Evolutionary conservation across 2,888 invertebrate genomes (phyloP).

Genomic region (Slavum lentiscoides): DNA sequence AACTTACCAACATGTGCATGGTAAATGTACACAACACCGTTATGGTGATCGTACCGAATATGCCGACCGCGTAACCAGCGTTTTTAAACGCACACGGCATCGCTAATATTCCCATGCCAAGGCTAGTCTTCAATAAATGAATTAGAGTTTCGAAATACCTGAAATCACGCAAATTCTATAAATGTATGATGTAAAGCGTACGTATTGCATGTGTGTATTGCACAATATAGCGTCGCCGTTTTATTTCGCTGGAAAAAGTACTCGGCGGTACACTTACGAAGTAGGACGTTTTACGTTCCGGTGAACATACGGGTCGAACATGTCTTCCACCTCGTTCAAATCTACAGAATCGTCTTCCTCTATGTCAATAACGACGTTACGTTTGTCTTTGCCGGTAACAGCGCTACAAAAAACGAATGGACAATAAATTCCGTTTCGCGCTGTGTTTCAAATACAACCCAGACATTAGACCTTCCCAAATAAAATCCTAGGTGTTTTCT

Average conservation of each 20-base stretch:
- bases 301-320: conserved; percentile 71
- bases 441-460: too few species aligned
- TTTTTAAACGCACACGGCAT: conserved; percentile 86
- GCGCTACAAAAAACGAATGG: neutral
- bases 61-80: conserved; percentile 79
- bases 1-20: conserved; percentile 82
- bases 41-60: conserved; percentile 78
- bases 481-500: too few species aligned
- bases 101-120: conserved; percentile 89
- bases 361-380: neutral
- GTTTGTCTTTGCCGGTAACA: conserved; percentile 10
- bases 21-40: conserved; percentile 91
- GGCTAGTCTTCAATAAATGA: conserved; percentile 84
- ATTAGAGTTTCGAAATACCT: conserved; percentile 80
- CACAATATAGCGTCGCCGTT: too few species aligned
- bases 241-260: too few species aligned
- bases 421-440: too few species aligned
- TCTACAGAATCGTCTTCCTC: conserved; percentile 58
- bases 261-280: conserved; percentile 69
- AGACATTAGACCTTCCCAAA: too few species aligned
- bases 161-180: conserved; percentile 54
- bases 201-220: too few species aligned
- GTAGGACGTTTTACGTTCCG: conserved; percentile 73
- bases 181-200: neutral
- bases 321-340: neutral